Evolutionary conservation across 2,888 invertebrate species (phyloP), one percentile per base, ranked within the genome.

Genomic region (Chrysotoxum bicinctum): DNA sequence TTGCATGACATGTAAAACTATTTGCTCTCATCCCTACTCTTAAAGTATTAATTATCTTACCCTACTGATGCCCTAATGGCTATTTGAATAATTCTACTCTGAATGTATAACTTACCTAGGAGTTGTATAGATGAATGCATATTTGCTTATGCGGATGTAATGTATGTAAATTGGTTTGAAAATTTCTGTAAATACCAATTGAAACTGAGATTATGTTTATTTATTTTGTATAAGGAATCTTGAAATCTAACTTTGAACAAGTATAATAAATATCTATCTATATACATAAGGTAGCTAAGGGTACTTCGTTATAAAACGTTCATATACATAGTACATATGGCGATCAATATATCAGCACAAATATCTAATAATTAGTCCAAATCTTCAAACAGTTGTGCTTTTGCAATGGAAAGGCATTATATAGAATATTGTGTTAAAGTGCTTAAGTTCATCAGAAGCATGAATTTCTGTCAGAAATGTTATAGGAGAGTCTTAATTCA

Each of bases 151-250:
- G 40, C 37, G 60, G 21, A 66, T 45, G 21, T 72, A 80, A 80
- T 84, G 72, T 75, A 84, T 80, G 80, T 80, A 80, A 76, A 84
- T 84, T 68, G 66, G 72, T 68, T 82, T 45, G 62, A 75, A 58
- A 75, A 75, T 79, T 26, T 75, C 72, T 75, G 72, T 50, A 79
- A 79, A 83, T 74, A 78, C n/a, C 69, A 37, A 78, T 64, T 70
- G 68, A 64, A 83, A 83, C 62, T 45, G 68, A 74, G 72, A 74
- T 76, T 75, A 80, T 75, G 43, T 52, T 72, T 84, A 72, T 75
- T 72, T 75, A 72, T 76, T 43, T 26, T 8, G 19, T 50, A 50
- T 50, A 72, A 1, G n/a, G 21, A 50, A 43, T 69, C 52, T 69
- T 54, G 30, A 54, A 76, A 72, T 45, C n/a, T 14, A 69, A 26